These are phyloP conservation scores for Micromesistius poutassou DNA, from an alignment of 2,797 vertebrate genomes.

Conservation along the genomic window DNA sequence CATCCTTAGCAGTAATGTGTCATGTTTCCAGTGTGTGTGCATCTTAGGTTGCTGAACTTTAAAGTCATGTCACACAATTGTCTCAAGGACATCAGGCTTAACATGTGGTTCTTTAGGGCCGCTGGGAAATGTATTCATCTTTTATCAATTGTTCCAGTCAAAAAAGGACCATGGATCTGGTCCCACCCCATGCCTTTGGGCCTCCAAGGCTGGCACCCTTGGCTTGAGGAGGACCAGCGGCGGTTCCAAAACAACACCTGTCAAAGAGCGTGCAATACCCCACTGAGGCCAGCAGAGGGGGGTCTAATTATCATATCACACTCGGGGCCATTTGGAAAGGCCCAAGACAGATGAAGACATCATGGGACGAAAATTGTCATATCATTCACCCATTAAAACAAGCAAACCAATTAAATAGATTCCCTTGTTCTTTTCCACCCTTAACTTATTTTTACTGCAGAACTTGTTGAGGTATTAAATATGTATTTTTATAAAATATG, in stretches of 20 bases:
- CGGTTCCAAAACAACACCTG: background rate
- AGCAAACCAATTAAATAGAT: background rate
- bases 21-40: background rate
- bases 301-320: constrained; percentile 41
- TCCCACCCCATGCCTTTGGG: constrained; percentile 8
- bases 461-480: background rate
- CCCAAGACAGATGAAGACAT: background rate
- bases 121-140: background rate
- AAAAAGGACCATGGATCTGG: too few relatives aligned
- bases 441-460: background rate
- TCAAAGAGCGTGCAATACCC: constrained; percentile 25
- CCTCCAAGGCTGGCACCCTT: background rate
- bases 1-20: background rate
- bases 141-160: background rate
- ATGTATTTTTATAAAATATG: background rate
- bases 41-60: background rate
- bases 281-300: constrained; percentile 47
- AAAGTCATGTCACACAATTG: background rate
- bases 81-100: background rate
- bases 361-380: constrained; percentile 34
- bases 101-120: background rate
- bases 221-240: constrained; percentile 7
- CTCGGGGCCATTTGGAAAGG: constrained; percentile 20
- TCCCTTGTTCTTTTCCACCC: background rate
- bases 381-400: background rate